phyloP scores from a whole-genome alignment of 2,113 vertebrate genomes.

The Xenopus laevis region DNA sequence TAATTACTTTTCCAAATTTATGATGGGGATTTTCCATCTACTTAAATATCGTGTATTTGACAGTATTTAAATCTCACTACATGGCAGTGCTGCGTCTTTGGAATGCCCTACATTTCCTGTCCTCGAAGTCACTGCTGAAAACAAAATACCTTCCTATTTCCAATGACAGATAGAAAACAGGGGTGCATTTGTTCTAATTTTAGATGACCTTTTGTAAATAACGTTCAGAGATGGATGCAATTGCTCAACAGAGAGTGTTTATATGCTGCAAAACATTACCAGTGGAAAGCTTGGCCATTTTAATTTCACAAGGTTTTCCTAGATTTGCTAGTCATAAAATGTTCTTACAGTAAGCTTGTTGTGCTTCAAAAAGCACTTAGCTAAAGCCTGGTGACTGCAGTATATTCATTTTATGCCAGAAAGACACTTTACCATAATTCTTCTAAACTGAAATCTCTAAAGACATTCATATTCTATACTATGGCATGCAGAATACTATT shows the following conservation, averaged over 20 bases:
- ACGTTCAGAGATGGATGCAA: slow-evolving; percentile 51
- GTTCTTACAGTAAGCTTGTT: slow-evolving; percentile 49
- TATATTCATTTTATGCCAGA: slow-evolving; percentile 47
- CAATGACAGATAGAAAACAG: slow-evolving; percentile 53
- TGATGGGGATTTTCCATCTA: not conserved
- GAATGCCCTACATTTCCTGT: slow-evolving; percentile 31
- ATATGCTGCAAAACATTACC: slow-evolving; percentile 47
- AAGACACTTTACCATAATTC: slow-evolving; percentile 25
- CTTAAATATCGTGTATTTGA: not conserved
- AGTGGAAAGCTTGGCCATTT: slow-evolving; percentile 48
- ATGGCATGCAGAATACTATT: no score
- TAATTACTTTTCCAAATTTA: not conserved
- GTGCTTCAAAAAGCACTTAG: slow-evolving; percentile 31
- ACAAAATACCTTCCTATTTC: slow-evolving; percentile 55
- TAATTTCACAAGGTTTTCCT: slow-evolving; percentile 47
- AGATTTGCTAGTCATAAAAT: slow-evolving; percentile 47
- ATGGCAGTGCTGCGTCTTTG: not conserved
- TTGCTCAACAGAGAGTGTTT: slow-evolving; percentile 48
- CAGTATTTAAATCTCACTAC: not conserved
- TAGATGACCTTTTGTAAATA: slow-evolving; percentile 57
- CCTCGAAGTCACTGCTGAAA: slow-evolving; percentile 48
- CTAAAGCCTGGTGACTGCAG: slow-evolving; percentile 43
- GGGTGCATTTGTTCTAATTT: slow-evolving; percentile 60
- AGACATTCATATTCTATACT: not conserved
- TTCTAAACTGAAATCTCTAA: not conserved